A percentile compares a stretch with the other conserved stretches of the same genome.
Conservation (phyloP, 2,113 vertebrate genomes). For the Emydocephalus ijimae region DNA sequence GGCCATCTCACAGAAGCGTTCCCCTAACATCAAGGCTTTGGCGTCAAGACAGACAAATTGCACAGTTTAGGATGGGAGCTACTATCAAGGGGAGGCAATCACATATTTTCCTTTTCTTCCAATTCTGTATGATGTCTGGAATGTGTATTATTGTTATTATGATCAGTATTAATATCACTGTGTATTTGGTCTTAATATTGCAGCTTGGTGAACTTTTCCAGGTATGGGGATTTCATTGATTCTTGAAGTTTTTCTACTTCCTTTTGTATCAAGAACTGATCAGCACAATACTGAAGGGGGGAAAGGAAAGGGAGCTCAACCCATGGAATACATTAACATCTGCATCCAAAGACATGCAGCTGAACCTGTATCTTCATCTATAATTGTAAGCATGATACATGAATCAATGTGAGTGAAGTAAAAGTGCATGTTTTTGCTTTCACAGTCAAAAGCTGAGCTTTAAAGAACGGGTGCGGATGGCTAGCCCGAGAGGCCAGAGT, state of each 20-base stretch:
- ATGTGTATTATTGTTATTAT: not conserved
- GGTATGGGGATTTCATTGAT: not conserved
- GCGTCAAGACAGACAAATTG: not conserved
- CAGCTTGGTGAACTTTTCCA: not conserved
- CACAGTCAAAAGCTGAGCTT: slow-evolving; percentile 94
- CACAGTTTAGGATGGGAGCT: not conserved
- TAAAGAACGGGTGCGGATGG: slow-evolving; percentile 92
- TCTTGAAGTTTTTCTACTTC: not conserved
- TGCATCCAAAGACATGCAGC: not conserved
- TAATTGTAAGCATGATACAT: not conserved
- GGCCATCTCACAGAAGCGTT: not conserved
- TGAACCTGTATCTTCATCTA: not conserved
- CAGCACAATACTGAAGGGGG: not conserved
- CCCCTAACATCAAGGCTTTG: not conserved
- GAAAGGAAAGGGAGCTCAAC: not conserved
- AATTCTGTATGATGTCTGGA: not conserved
- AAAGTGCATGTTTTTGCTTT: slow-evolving; percentile 53
- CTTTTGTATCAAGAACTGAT: not conserved
- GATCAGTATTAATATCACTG: not conserved
- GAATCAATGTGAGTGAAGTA: slow-evolving; percentile 40
- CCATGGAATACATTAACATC: not conserved
- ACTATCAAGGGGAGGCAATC: not conserved
- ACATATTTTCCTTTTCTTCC: not conserved
- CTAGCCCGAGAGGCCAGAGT: slow-evolving; percentile 93
- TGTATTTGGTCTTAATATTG: not conserved